These are phyloP conservation scores for Drosophila siamana DNA, from an alignment of 2,888 invertebrate species.

Conservation along the genomic window DNA sequence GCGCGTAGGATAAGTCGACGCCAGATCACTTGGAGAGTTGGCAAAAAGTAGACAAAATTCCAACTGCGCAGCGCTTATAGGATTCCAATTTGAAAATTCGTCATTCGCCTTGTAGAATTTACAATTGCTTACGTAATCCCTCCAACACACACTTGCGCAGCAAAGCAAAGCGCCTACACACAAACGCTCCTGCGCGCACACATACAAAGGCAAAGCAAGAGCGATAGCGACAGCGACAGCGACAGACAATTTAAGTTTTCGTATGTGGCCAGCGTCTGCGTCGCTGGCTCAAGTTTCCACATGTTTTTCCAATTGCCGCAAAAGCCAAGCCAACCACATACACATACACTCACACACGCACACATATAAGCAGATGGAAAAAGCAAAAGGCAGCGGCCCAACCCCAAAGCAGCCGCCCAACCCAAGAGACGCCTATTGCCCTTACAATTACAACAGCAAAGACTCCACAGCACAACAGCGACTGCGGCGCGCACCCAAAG, in stretches of 20 bases:
- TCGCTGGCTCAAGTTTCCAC: constrained; percentile 76
- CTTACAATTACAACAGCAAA: constrained; percentile 59
- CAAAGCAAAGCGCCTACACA: constrained; percentile 46
- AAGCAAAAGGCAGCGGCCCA: constrained; percentile 59
- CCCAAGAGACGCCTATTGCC: constrained; percentile 75
- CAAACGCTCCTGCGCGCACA: constrained; percentile 62
- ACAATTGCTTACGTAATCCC: constrained; percentile 77
- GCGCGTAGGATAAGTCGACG: constrained; percentile 58
- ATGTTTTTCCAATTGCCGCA: constrained; percentile 71
- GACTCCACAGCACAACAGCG: constrained; percentile 46
- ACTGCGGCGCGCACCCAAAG: constrained; percentile 65
- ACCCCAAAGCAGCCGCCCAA: constrained; percentile 63
- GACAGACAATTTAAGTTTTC: constrained; percentile 48
- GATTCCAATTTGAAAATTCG: constrained; percentile 68
- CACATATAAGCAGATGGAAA: constrained; percentile 49
- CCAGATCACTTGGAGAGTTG: constrained; percentile 28
- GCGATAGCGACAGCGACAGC: constrained; percentile 26
- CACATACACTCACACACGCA: constrained; percentile 15
- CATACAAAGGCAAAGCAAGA: constrained; percentile 18
- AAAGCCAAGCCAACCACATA: constrained; percentile 51
- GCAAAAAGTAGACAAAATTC: constrained; percentile 4
- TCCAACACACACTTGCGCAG: constrained; percentile 47
- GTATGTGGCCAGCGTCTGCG: constrained; percentile 70
- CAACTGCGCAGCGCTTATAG: constrained; percentile 62
- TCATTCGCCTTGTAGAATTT: constrained; percentile 74